A percentile compares a stretch with the other conserved stretches of the same genome.
Conservation (phyloP, 2,797 vertebrate species). For the Phylloscopus collybita region DNA sequence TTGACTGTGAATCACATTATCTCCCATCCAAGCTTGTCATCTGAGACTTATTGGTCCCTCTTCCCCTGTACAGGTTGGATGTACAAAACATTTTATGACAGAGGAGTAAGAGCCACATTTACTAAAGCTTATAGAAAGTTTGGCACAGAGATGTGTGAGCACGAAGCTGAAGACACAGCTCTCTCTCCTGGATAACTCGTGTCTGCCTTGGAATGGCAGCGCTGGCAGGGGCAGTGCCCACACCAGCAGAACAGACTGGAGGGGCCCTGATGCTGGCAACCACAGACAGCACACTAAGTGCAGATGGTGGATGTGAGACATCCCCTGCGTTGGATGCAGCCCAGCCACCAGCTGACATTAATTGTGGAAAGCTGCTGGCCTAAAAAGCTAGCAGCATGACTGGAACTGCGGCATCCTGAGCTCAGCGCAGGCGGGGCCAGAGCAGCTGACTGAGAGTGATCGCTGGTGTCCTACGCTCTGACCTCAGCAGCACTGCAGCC, state of each 20-base stretch:
- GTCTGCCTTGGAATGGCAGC: neutral
- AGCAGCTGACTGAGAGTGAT: neutral
- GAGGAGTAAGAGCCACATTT: neutral
- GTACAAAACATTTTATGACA: neutral
- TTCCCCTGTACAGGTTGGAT: neutral
- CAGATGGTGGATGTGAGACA: neutral
- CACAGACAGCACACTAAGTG: neutral
- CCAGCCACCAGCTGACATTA: neutral
- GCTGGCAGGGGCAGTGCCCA: fast-evolving
- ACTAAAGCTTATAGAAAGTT: neutral
- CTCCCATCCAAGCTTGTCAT: neutral
- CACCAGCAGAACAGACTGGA: neutral
- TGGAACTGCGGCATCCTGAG: neutral
- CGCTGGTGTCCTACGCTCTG: neutral
- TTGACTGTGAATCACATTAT: neutral
- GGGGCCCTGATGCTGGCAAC: neutral
- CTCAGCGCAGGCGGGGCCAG: neutral
- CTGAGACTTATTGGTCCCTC: neutral
- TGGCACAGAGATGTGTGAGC: fast-evolving
- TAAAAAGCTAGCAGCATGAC: neutral
- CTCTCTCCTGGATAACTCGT: neutral
- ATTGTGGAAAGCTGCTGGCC: neutral
- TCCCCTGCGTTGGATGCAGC: neutral
- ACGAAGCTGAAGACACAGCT: neutral
- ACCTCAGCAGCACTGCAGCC: neutral